A percentile compares a stretch with the other conserved stretches of the same genome.
phyloP scores from a whole-genome alignment of 2,113 vertebrate species.

The Sciurus niger region DNA sequence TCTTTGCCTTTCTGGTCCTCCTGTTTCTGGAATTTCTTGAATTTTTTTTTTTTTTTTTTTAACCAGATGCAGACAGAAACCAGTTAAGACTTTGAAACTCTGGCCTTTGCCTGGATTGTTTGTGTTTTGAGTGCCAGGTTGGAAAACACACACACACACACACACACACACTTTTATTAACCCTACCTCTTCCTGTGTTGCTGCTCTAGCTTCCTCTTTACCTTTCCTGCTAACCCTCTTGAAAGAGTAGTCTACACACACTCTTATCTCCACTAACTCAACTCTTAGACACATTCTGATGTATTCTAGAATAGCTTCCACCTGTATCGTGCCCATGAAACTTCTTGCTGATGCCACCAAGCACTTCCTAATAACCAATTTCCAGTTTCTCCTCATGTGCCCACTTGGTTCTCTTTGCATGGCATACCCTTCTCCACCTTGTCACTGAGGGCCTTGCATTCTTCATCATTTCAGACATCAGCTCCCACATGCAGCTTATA shows the following conservation, averaged over 20 bases:
- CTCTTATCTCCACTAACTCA: too few relatives aligned
- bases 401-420: too few relatives aligned
- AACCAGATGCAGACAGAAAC: background rate
- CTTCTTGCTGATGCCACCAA: too few relatives aligned
- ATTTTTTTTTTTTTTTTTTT: background rate
- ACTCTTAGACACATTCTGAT: too few relatives aligned
- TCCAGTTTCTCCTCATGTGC: too few relatives aligned
- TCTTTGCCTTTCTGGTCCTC: background rate
- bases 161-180: background rate
- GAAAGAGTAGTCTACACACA: too few relatives aligned
- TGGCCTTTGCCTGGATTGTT: background rate
- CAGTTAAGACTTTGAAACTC: background rate
- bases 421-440: background rate
- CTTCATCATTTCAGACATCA: background rate
- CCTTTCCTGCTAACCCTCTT: background rate
- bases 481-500: background rate
- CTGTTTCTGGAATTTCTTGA: background rate
- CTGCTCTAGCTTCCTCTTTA: background rate
- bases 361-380: too few relatives aligned
- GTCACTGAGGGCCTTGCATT: background rate
- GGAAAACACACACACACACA: background rate
- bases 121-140: background rate
- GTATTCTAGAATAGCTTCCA: too few relatives aligned
- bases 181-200: background rate
- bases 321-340: too few relatives aligned